Evolutionary conservation across 2,113 vertebrate species (phyloP).

Genomic region (Takifugu flavidus): DNA sequence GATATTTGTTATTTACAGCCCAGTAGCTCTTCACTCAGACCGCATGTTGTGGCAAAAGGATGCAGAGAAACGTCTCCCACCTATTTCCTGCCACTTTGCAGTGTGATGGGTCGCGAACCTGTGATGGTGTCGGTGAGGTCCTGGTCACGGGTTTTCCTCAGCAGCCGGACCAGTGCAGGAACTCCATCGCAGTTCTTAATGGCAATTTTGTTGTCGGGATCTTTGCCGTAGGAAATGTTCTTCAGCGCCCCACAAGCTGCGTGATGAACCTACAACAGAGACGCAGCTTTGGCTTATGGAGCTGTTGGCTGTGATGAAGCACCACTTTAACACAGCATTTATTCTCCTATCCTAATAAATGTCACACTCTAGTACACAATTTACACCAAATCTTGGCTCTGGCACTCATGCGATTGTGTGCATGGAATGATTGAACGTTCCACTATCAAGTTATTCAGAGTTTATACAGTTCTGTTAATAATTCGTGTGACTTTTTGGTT

Average conservation of each 20-base stretch:
- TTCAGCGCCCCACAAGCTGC: slow-evolving; percentile 94
- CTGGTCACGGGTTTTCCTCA: slow-evolving; percentile 87
- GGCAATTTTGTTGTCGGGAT: slow-evolving; percentile 93
- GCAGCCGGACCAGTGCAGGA: slow-evolving; percentile 83
- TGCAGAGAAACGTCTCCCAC: no score
- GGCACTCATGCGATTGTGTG: background rate
- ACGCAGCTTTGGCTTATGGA: background rate
- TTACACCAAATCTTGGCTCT: background rate
- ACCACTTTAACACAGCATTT: background rate
- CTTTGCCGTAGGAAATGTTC: slow-evolving; percentile 93
- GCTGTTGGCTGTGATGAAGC: background rate
- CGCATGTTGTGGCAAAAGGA: no score
- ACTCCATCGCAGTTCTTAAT: slow-evolving; percentile 98
- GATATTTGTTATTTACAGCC: no score
- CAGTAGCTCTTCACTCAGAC: no score
- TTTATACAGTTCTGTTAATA: background rate
- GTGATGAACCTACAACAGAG: slow-evolving; percentile 72
- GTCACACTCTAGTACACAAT: background rate
- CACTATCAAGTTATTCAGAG: background rate
- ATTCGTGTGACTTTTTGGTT: background rate
- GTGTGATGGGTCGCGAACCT: slow-evolving; percentile 66
- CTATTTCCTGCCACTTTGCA: background rate
- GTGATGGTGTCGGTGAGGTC: slow-evolving; percentile 93
- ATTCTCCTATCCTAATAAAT: background rate
- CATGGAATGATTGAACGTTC: background rate